Evolutionary conservation across 2,113 vertebrate genomes (phyloP).

Genomic region (Salvelinus sp.): DNA sequence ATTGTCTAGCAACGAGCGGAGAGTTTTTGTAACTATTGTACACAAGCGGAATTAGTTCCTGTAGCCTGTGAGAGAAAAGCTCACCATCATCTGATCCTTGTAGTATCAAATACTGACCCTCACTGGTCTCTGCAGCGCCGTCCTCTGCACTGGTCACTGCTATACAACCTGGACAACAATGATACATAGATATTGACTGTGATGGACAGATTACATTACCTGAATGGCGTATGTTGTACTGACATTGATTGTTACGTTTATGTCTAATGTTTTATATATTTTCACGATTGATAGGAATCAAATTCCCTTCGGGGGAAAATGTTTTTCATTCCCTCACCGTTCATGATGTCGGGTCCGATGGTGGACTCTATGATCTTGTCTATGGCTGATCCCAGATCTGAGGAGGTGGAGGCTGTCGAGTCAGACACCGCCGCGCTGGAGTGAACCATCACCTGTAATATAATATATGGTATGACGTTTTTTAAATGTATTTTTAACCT

Average conservation of each 20-base stretch:
- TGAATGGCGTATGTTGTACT: too few relatives aligned
- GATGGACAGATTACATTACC: neutral
- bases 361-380: conserved; percentile 98
- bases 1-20: too few relatives aligned
- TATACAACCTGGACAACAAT: conserved; percentile 81
- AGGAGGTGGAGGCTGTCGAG: conserved; percentile 87
- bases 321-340: conserved; percentile 73
- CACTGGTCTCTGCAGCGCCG: conserved; percentile 18
- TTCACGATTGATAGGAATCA: too few relatives aligned
- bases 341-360: conserved; percentile 90
- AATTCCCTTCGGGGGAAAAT: too few relatives aligned
- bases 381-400: conserved; percentile 89
- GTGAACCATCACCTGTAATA: conserved; percentile 78
- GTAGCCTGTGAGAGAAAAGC: conserved; percentile 18
- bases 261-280: too few relatives aligned
- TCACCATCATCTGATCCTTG: conserved; percentile 91
- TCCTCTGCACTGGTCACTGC: conserved; percentile 92
- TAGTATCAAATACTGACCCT: conserved; percentile 86
- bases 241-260: too few relatives aligned
- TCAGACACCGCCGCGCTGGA: conserved; percentile 85
- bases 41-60: too few relatives aligned
- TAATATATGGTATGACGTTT: too few relatives aligned
- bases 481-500: too few relatives aligned
- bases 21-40: too few relatives aligned
- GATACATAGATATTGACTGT: fast-evolving